These are phyloP conservation scores for Clupea harengus DNA, from an alignment of 2,113 vertebrate genomes.

Conservation along the genomic window DNA sequence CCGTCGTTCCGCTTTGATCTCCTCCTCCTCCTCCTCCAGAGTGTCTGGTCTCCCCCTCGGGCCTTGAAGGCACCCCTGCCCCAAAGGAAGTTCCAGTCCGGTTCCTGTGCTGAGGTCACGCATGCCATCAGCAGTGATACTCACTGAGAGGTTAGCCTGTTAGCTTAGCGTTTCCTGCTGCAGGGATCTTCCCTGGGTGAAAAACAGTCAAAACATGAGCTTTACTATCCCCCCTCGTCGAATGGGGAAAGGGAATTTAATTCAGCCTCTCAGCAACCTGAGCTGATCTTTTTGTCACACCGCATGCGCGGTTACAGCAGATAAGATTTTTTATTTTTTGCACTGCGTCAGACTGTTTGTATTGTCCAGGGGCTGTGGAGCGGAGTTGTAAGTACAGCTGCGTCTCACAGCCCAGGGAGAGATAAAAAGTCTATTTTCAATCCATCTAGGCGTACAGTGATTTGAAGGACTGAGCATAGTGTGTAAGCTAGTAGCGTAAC, in stretches of 20 bases:
- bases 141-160: not conserved
- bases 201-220: not conserved
- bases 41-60: not conserved
- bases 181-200: not conserved
- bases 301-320: not conserved
- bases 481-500: not conserved
- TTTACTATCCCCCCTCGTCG: not conserved
- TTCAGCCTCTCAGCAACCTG: not conserved
- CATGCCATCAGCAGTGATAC: not conserved
- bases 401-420: not conserved
- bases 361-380: constrained; percentile 12
- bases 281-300: not conserved
- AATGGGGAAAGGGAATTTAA: not conserved
- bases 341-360: not conserved
- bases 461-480: not conserved
- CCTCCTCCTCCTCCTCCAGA: not conserved
- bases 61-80: not conserved
- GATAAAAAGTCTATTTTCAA: constrained; percentile 9
- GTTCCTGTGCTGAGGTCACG: constrained; percentile 9
- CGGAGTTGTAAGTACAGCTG: constrained; percentile 1
- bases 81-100: not conserved
- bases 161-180: not conserved
- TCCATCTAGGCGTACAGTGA: constrained; percentile 2
- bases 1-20: constrained; percentile 7
- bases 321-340: not conserved